Conservation (phyloP, 37 sponge, comb jelly and placozoan genomes). For the Aplysina aerophoba region DNA sequence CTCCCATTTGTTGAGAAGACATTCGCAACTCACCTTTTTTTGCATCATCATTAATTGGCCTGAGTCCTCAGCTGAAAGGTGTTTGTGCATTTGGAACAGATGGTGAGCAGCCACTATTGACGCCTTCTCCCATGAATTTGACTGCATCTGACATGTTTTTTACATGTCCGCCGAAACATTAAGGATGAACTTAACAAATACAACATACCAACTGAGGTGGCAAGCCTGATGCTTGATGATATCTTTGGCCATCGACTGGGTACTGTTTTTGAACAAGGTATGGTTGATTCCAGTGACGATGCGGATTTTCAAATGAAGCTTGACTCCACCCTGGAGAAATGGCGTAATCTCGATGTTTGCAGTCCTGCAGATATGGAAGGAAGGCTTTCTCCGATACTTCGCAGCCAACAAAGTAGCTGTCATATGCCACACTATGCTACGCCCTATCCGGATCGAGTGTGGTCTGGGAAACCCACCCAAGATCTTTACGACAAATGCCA, state of each 20-base stretch:
- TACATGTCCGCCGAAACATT: too few species aligned
- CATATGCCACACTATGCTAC: slow-evolving; percentile 43
- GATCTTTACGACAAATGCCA: slow-evolving; percentile 52
- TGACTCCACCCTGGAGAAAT: slow-evolving; percentile 36
- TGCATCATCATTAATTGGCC: slow-evolving; percentile 65
- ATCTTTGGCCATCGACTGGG: slow-evolving; percentile 38
- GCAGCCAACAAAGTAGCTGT: slow-evolving; percentile 29
- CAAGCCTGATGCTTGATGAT: slow-evolving; percentile 38
- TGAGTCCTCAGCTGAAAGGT: slow-evolving; percentile 44
- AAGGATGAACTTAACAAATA: too few species aligned
- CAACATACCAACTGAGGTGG: slow-evolving; percentile 23
- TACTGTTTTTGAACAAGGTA: slow-evolving; percentile 34
- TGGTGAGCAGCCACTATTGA: slow-evolving; percentile 43
- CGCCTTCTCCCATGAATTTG: slow-evolving; percentile 61
- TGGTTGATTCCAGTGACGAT: slow-evolving; percentile 39
- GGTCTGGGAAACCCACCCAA: slow-evolving; percentile 47
- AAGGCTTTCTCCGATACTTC: neutral
- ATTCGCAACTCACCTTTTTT: slow-evolving; percentile 61
- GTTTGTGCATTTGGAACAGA: slow-evolving; percentile 56
- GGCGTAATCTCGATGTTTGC: too few species aligned
- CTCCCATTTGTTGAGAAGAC: slow-evolving; percentile 47
- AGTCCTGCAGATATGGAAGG: slow-evolving; percentile 5
- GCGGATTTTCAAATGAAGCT: slow-evolving; percentile 41
- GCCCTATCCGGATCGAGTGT: slow-evolving; percentile 35
- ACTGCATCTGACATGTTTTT: too few species aligned